Evolutionary conservation across 2,888 invertebrate genomes (phyloP).

Genomic region (Sussaba pulchella): DNA sequence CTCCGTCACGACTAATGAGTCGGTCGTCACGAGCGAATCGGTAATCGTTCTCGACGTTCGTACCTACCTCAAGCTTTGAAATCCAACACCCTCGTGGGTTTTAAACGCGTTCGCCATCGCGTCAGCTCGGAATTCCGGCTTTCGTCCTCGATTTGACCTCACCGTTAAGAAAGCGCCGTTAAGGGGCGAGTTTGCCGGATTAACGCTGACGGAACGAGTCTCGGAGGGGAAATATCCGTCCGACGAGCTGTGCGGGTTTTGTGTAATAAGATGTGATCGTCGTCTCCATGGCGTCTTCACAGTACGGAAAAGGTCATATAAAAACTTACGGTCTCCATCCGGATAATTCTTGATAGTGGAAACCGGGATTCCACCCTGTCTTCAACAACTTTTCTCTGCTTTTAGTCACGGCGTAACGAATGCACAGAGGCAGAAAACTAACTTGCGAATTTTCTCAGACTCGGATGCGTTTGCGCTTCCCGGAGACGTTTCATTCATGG

Average conservation of each 20-base stretch:
- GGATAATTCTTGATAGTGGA: conserved; percentile 22
- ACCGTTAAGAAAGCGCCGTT: conserved; percentile 24
- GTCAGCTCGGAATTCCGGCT: background rate
- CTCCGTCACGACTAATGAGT: conserved; percentile 65
- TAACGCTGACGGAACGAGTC: background rate
- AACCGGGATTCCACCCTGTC: background rate
- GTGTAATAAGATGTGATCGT: conserved; percentile 6
- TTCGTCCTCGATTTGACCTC: background rate
- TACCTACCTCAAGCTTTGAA: conserved; percentile 1
- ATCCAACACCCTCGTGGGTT: background rate
- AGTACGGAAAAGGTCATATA: conserved; percentile 11
- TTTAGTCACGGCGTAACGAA: background rate
- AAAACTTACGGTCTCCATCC: background rate
- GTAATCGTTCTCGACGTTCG: conserved; percentile 59
- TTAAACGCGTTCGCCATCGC: conserved; percentile 16
- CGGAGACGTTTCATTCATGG: background rate
- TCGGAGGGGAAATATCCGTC: conserved; percentile 17
- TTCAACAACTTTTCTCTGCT: background rate
- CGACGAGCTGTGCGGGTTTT: conserved; percentile 5
- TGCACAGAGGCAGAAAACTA: conserved; percentile 2
- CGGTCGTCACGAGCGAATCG: conserved; percentile 39
- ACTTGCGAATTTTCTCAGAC: conserved; percentile 3
- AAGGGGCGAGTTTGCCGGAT: background rate
- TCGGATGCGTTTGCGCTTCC: background rate
- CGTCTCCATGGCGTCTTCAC: background rate